Evolutionary conservation across 1,140 invertebrate genomes (phyloP), one percentile per base, ranked within the genome.

Genomic region (Augochlora pura): DNA sequence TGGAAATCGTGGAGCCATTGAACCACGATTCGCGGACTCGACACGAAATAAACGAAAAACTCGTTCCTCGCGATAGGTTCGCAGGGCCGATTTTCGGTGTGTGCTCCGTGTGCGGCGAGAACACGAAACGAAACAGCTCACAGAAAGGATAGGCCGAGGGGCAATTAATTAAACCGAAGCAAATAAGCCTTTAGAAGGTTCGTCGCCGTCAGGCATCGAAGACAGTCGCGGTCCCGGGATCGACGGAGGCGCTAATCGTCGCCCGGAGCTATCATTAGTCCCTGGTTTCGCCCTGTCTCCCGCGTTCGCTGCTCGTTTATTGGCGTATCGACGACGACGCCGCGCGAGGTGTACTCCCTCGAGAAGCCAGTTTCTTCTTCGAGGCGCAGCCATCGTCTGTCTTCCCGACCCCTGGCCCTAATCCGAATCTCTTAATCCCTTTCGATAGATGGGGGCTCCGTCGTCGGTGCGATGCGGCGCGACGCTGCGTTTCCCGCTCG

Each of bases 141-240:
- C 54, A n/a, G 72, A 59, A 67, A 67, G 83, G 74, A 80, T 81
- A 63, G 83, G 82, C 78, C 83, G 69, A 85, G 69, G 83, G 83
- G 82, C 83, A 81, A 81, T 85, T 85, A 85, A 85, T 85, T 85
- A 85, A 85, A 85, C 80, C 78, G 83, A 63, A 69, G 83, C 82
- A 85, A 85, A 85, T 84, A 85, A 85, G 83, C 83, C 83, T 84
- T 85, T 75, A 85, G 82, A 85, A 69, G 83, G 70, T 70, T 84
- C 82, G 71, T 84, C 82, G 82, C 83, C 82, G 75, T 63, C 54
- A 84, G 82, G 72, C 82, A 81, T 65, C 82, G 78, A 71, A 80
- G 77, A 80, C 77, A 73, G 77, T 70, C 62, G 27, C 62, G 27
- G 70, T 73, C 59, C 74, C 49, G 83, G 70, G 42, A 85, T 85